These are phyloP conservation scores for Tympanoctomys barrerae DNA, from an alignment of 2,797 vertebrate species.

Conservation along the genomic window DNA sequence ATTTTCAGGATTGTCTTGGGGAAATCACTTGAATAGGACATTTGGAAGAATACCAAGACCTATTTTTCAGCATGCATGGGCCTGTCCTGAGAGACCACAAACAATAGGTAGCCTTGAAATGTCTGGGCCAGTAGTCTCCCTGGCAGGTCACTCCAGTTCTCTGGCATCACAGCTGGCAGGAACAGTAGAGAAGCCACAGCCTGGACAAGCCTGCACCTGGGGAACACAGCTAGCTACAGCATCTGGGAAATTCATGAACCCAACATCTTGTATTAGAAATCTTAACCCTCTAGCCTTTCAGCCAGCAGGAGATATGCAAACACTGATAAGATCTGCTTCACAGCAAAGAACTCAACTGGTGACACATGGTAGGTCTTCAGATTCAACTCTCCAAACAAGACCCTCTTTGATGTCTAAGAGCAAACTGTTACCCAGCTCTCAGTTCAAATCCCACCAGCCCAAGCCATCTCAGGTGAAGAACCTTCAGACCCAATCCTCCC, in stretches of 20 bases:
- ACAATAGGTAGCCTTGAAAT: neutral
- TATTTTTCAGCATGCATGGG: neutral
- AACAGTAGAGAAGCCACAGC: neutral
- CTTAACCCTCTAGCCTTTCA: conserved; percentile 11
- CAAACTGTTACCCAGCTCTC: neutral
- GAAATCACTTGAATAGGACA: neutral
- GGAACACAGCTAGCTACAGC: neutral
- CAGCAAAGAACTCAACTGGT: conserved; percentile 11
- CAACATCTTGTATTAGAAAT: neutral
- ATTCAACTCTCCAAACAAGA: conserved; percentile 30
- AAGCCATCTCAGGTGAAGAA: neutral
- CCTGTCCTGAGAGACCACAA: conserved; percentile 3
- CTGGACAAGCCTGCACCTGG: neutral
- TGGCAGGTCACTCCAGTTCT: neutral
- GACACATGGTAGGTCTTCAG: neutral
- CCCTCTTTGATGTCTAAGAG: neutral
- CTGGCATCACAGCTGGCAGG: neutral
- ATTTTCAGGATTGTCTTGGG: neutral
- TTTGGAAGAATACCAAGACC: conserved; percentile 50
- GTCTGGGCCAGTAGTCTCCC: neutral
- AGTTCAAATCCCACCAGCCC: neutral
- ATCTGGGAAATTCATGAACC: neutral
- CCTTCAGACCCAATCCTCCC: neutral
- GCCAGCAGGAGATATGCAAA: neutral
- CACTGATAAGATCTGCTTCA: neutral